Evolutionary conservation across 2,113 vertebrate genomes (phyloP).

Genomic region (Girardinichthys multiradiatus): DNA sequence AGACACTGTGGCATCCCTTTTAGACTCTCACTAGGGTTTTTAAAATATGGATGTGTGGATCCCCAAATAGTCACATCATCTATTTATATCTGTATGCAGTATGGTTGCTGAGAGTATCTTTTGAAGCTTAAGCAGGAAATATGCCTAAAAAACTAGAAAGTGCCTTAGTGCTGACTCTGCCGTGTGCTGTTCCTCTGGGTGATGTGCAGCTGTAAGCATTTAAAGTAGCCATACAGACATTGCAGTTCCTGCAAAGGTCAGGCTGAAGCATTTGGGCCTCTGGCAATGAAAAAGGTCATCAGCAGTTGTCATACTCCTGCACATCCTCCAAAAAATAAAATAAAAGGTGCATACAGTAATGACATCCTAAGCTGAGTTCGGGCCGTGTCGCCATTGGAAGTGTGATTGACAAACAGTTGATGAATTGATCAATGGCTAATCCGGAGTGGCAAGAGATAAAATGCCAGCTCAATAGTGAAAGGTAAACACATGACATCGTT

Average conservation of each 20-base stretch:
- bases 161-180: slow-evolving; percentile 63
- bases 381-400: not conserved
- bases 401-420: slow-evolving; percentile 7
- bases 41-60: not conserved
- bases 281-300: not conserved
- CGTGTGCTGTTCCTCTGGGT: slow-evolving; percentile 22
- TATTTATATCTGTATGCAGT: not conserved
- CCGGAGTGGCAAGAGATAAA: slow-evolving; percentile 20
- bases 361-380: not conserved
- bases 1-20: not conserved
- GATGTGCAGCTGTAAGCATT: slow-evolving; percentile 70
- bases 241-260: slow-evolving; percentile 43
- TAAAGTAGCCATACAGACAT: slow-evolving; percentile 40
- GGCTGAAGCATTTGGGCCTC: not conserved
- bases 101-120: not conserved
- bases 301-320: not conserved
- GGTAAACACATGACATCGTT: slow-evolving; percentile 3
- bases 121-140: not conserved
- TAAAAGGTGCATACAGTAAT: not conserved
- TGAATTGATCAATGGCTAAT: slow-evolving; percentile 24
- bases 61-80: not conserved
- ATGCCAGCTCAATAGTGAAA: not conserved
- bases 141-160: slow-evolving; percentile 26
- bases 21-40: not conserved
- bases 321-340: not conserved